A percentile compares a stretch with the other conserved stretches of the same genome.
Evolutionary conservation across 1,140 invertebrate genomes (phyloP).

Genomic region (Magallana angulata): DNA sequence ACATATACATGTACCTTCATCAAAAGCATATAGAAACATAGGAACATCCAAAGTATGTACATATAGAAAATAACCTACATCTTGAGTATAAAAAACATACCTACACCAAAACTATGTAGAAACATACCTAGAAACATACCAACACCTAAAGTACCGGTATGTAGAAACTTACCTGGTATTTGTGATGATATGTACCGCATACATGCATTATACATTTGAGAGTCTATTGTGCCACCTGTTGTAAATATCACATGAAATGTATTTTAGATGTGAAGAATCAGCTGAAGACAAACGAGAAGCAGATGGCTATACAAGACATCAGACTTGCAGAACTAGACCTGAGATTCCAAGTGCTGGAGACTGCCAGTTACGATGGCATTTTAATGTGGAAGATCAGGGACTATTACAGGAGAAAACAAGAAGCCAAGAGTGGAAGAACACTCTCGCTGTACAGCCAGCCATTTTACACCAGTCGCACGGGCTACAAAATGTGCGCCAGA

Average conservation of each 20-base stretch:
- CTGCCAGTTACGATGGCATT: constrained; percentile 68
- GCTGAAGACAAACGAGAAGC: constrained; percentile 48
- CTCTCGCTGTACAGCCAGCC: constrained; percentile 75
- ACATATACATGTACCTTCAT: no score
- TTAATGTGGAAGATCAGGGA: constrained; percentile 75
- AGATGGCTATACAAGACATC: constrained; percentile 66
- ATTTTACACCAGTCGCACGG: constrained; percentile 74
- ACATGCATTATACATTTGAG: no score
- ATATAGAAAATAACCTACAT: no score
- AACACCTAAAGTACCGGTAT: no score
- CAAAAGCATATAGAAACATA: no score
- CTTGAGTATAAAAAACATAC: no score
- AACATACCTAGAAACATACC: no score
- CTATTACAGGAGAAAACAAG: constrained; percentile 65
- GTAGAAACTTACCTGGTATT: no score
- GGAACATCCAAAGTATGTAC: no score
- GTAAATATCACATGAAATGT: not conserved
- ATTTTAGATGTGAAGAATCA: constrained; percentile 44
- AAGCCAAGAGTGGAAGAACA: constrained; percentile 69
- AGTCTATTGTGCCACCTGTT: no score
- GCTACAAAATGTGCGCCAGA: constrained; percentile 77
- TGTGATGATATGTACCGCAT: no score
- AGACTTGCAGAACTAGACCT: constrained; percentile 68
- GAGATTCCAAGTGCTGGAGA: constrained; percentile 68
- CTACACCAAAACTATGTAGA: no score